Base-by-base conservation (phyloP, 2,888 invertebrate genomes). In the Tachina grossa region DNA sequence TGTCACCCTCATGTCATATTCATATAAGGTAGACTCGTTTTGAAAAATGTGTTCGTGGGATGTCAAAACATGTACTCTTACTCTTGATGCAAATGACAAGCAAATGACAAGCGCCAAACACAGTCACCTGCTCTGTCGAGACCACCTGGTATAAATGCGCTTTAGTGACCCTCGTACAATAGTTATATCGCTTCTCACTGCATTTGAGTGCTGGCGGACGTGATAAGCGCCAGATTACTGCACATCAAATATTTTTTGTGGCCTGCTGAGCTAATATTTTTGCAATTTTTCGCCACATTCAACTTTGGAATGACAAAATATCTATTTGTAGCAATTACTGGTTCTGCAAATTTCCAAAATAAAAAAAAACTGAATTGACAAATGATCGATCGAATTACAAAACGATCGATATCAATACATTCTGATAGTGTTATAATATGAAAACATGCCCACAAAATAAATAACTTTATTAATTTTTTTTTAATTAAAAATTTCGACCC, bases 281-380 rank as follows among this genome's bases (percentile, higher is more conserved):
- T 79, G 31, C 14, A 19, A 9, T 69, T 69, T 75, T 47, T 72
- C 53, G n/a, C 55, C 43, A 19, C 74, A 69, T 57, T 75, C 74
- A 65, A 71, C 49, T 75, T 57, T 41, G 49, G 61, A 76, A 69
- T 76, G 53, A 76, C 75, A 83, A 79, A 85, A 76, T 55, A 57
- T 79, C 78, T 68, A 85, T 85, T 85, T 85, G 85, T 85, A 79
- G 76, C 76, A 85, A 76, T 85, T 83, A 85, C 41, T 47, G 71
- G 43, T 59, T 66, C 75, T 83, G 79, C 65, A 45, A 79, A 57
- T 11, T 59, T 14, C 31, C 31, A 31, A 31, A n/a, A 2, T 4
- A 47, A 78, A 61, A 47, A 57, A 61, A 55, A 45, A 71, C 16
- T 49, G 57, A 8, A 16, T 69, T 72, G 78, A 61, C 43, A 75